Percentiles rank a stretch among this genome's conserved stretches.
phyloP scores from a whole-genome alignment of 2,888 invertebrate species.

The Nomada goodeniana region DNA sequence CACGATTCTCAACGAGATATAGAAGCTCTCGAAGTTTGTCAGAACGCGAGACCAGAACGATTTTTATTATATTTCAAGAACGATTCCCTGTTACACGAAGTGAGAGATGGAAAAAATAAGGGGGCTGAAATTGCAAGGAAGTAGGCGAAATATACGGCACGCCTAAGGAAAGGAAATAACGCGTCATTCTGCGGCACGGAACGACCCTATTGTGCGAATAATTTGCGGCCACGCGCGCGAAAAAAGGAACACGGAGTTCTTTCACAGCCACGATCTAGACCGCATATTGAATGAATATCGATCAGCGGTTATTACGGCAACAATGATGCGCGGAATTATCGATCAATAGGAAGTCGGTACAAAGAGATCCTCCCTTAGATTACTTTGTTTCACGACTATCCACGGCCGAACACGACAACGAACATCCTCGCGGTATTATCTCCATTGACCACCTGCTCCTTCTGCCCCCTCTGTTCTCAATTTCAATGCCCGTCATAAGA shows the following conservation, averaged over 20 bases:
- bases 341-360: slow-evolving; percentile 66
- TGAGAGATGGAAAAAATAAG: no score
- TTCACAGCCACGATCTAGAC: slow-evolving; percentile 25
- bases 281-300: slow-evolving; percentile 39
- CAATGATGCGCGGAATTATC: slow-evolving; percentile 71
- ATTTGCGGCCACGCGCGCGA: slow-evolving; percentile 45
- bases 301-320: slow-evolving; percentile 66
- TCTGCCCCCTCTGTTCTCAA: slow-evolving; percentile 42
- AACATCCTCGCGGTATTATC: slow-evolving; percentile 66
- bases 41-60: not conserved
- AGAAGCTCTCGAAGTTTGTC: not conserved
- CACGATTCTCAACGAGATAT: no score
- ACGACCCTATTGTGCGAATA: slow-evolving; percentile 40
- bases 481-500: slow-evolving; percentile 48
- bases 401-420: slow-evolving; percentile 46
- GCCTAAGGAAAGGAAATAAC: not conserved
- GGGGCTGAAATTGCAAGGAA: slow-evolving; percentile 2
- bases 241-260: slow-evolving; percentile 16
- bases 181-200: not conserved
- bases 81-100: not conserved
- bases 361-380: slow-evolving; percentile 71
- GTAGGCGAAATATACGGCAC: not conserved
- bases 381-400: slow-evolving; percentile 51
- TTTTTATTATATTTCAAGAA: not conserved
- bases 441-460: slow-evolving; percentile 66